phyloP scores from a whole-genome alignment of 2,888 invertebrate species.

The Lapara coniferarum region DNA sequence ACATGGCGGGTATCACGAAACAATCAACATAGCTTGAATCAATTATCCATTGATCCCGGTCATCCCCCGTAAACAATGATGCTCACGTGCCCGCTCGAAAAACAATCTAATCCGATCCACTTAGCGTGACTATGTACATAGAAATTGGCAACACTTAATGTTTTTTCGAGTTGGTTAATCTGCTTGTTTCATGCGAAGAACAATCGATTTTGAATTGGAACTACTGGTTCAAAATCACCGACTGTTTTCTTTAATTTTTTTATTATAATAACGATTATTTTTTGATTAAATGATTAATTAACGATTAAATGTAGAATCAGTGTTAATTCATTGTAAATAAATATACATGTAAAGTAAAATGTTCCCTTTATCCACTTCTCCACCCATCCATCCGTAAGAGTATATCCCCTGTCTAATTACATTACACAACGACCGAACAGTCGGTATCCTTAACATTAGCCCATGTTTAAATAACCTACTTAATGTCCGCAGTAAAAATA shows the following conservation, averaged over 20 bases:
- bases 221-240: too few relatives aligned
- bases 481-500: conserved; percentile 43
- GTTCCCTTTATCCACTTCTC: not conserved
- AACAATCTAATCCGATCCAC: conserved; percentile 40
- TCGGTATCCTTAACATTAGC: conserved; percentile 23
- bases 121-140: conserved; percentile 10
- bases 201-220: too few relatives aligned
- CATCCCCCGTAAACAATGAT: conserved; percentile 57
- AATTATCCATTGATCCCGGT: conserved; percentile 63
- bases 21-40: conserved; percentile 60
- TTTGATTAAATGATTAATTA: too few relatives aligned
- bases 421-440: conserved; percentile 13
- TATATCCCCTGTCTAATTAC: conserved; percentile 13
- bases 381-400: not conserved
- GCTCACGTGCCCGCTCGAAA: conserved; percentile 55
- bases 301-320: too few relatives aligned
- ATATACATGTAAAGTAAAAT: not conserved
- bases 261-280: too few relatives aligned
- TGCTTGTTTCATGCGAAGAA: not conserved
- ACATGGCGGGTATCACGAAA: conserved; percentile 51
- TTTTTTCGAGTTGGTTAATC: not conserved
- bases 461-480: conserved; percentile 42
- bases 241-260: too few relatives aligned
- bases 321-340: not conserved
- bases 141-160: not conserved